phyloP scores from a whole-genome alignment of 1,140 invertebrate genomes.

The Halesus radiatus region DNA sequence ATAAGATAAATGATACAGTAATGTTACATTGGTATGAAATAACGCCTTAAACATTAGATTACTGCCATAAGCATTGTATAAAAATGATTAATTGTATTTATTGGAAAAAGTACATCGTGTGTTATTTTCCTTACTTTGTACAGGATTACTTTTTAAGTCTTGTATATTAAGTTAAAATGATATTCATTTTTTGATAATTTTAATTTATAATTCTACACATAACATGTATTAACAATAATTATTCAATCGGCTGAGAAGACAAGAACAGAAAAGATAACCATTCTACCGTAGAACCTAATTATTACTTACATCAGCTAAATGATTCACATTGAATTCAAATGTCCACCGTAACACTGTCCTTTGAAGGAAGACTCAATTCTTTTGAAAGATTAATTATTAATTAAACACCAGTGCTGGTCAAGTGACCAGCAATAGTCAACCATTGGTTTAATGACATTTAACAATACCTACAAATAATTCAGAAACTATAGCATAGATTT shows the following conservation, averaged over 20 bases:
- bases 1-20: slow-evolving; percentile 37
- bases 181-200: slow-evolving; percentile 33
- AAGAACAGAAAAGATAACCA: slow-evolving; percentile 9
- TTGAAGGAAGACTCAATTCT: slow-evolving; percentile 20
- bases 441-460: too few relatives aligned
- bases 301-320: not conserved
- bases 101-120: slow-evolving; percentile 45
- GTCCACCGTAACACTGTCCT: slow-evolving; percentile 5
- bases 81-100: slow-evolving; percentile 48
- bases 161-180: slow-evolving; percentile 37
- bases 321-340: not conserved
- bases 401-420: too few relatives aligned
- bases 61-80: slow-evolving; percentile 40
- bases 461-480: too few relatives aligned
- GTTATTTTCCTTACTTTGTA: slow-evolving; percentile 43
- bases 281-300: slow-evolving; percentile 13
- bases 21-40: slow-evolving; percentile 46
- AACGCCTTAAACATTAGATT: slow-evolving; percentile 29
- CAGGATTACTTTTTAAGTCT: slow-evolving; percentile 44
- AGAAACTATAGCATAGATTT: too few relatives aligned
- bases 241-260: slow-evolving; percentile 16
- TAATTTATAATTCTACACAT: slow-evolving; percentile 22
- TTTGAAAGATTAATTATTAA: slow-evolving; percentile 1
- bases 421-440: too few relatives aligned
- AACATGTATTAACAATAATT: slow-evolving; percentile 2